Evolutionary conservation across 2,797 vertebrate genomes (phyloP).

Genomic region (Muscicapa striata): DNA sequence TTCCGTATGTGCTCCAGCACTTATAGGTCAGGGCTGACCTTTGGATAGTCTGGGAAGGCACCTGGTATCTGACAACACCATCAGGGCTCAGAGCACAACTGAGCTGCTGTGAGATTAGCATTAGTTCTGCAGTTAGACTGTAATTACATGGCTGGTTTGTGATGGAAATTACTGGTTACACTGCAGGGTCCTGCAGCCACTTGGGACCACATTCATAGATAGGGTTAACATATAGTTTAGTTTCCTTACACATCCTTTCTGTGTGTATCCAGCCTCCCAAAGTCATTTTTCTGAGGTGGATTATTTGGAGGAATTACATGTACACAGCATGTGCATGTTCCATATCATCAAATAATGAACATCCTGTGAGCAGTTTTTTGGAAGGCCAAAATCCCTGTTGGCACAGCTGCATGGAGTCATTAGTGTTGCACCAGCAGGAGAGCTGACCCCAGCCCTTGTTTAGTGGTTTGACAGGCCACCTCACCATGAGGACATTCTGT

Average conservation of each 20-base stretch:
- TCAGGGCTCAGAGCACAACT: not conserved
- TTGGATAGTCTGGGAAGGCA: not conserved
- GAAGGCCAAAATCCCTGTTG: not conserved
- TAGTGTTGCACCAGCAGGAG: not conserved
- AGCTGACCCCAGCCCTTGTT: not conserved
- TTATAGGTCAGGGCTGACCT: not conserved
- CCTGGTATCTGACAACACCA: rapidly evolving
- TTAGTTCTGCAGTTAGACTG: not conserved
- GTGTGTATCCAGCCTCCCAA: not conserved
- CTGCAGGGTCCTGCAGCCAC: not conserved
- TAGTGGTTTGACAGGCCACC: not conserved
- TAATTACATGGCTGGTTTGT: conserved; percentile 24
- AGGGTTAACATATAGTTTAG: not conserved
- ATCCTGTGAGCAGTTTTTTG: not conserved
- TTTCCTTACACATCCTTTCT: not conserved
- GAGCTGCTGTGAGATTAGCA: not conserved
- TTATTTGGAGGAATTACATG: not conserved
- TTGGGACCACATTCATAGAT: not conserved
- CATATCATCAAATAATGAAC: not conserved
- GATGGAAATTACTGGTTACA: not conserved
- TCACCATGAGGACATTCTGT: not conserved
- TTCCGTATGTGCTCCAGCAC: rapidly evolving
- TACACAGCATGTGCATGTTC: not conserved
- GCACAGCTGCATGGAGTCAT: not conserved
- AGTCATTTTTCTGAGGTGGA: not conserved